Percentiles rank a stretch among this genome's conserved stretches.
These are phyloP conservation scores for Chaetophractus vellerosus DNA, from an alignment of 2,797 vertebrate genomes.

Conservation along the genomic window DNA sequence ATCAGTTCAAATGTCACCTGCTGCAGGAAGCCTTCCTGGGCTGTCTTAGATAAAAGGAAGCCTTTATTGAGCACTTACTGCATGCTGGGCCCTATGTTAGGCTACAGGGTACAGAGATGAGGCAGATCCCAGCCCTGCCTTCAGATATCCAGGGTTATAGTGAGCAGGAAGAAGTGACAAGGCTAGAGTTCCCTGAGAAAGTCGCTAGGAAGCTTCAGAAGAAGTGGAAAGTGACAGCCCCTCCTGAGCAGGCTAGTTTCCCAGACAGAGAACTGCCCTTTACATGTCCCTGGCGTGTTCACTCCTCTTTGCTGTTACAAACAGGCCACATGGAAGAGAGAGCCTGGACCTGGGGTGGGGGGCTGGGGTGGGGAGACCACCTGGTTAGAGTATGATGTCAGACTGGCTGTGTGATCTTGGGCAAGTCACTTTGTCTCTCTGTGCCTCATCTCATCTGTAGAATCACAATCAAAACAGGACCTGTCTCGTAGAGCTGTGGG, in stretches of 20 bases:
- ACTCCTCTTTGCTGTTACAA: background rate
- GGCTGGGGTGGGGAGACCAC: background rate
- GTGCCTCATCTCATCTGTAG: background rate
- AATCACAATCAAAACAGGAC: background rate
- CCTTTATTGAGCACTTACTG: background rate
- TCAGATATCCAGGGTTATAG: background rate
- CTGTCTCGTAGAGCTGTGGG: background rate
- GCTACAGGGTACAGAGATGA: background rate
- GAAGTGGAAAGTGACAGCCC: background rate
- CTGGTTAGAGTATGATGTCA: background rate
- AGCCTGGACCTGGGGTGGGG: too few species aligned
- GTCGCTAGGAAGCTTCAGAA: background rate
- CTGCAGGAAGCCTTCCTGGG: background rate
- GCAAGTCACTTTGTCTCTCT: background rate
- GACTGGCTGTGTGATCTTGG: background rate
- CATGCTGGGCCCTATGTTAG: background rate
- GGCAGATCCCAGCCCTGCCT: background rate
- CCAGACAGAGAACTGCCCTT: too few species aligned
- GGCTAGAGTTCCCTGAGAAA: background rate
- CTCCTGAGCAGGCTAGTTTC: background rate
- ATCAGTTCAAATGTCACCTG: background rate
- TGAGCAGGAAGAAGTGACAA: background rate
- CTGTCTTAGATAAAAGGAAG: background rate
- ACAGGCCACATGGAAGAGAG: accelerated
- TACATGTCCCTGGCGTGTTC: background rate